These are phyloP conservation scores for Drosophila colorata DNA, from an alignment of 2,888 invertebrate genomes.

Conservation along the genomic window DNA sequence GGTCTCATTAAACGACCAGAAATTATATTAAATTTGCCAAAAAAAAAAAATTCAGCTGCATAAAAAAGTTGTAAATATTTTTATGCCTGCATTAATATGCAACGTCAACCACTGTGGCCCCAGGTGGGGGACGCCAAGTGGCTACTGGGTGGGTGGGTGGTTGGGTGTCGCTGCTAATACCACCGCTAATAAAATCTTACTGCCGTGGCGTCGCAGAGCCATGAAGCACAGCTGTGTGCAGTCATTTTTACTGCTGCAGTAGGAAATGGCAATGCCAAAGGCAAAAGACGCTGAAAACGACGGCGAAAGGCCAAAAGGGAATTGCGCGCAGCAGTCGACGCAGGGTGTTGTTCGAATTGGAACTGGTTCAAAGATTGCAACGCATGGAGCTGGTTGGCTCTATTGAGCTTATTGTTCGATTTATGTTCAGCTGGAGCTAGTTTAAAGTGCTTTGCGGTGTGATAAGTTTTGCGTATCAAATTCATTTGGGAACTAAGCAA, in stretches of 20 bases:
- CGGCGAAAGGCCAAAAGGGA: slow-evolving; percentile 49
- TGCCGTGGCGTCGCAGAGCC: slow-evolving; percentile 72
- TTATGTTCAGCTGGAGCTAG: slow-evolving; percentile 11
- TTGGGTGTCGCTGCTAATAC: slow-evolving; percentile 75
- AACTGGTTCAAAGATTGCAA: slow-evolving; percentile 41
- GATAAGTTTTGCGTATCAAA: no score
- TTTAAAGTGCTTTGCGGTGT: background rate
- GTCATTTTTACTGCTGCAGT: slow-evolving; percentile 81
- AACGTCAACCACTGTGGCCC: slow-evolving; percentile 73
- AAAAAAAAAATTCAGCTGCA: slow-evolving; percentile 66
- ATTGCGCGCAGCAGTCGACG: slow-evolving; percentile 6
- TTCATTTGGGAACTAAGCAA: no score
- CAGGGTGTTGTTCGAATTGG: slow-evolving; percentile 1
- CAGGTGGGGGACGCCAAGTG: slow-evolving; percentile 4
- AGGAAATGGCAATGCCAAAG: slow-evolving; percentile 49
- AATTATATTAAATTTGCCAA: slow-evolving; percentile 79
- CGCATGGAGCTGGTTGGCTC: slow-evolving; percentile 17
- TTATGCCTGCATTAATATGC: slow-evolving; percentile 81
- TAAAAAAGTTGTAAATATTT: slow-evolving; percentile 81
- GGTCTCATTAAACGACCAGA: slow-evolving; percentile 78
- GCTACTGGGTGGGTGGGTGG: background rate
- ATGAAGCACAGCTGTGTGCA: slow-evolving; percentile 81
- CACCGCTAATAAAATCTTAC: slow-evolving; percentile 82
- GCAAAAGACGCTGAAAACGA: slow-evolving; percentile 43
- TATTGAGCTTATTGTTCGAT: slow-evolving; percentile 24